A percentile compares a stretch with the other conserved stretches of the same genome.
phyloP scores from a whole-genome alignment of 2,888 invertebrate genomes.

The Gastrophysa polygoni region DNA sequence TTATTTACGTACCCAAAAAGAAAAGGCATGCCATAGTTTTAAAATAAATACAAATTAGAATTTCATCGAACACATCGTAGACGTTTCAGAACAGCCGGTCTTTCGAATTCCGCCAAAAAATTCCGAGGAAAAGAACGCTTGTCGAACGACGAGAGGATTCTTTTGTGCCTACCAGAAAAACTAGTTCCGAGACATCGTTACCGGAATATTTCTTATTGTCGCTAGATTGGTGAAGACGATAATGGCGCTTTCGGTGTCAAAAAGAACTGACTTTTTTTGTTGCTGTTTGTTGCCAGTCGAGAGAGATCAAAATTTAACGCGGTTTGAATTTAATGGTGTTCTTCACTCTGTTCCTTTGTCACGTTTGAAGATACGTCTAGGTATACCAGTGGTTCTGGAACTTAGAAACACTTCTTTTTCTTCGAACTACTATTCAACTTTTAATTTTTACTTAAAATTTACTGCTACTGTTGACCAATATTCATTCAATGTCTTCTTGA shows the following conservation, averaged over 20 bases:
- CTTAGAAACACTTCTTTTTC: too few species aligned
- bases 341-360: too few species aligned
- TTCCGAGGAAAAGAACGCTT: neutral
- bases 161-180: conserved; percentile 22
- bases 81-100: neutral
- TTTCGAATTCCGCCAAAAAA: neutral
- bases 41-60: neutral
- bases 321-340: too few species aligned
- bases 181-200: conserved; percentile 28
- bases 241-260: conserved; percentile 39
- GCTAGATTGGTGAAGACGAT: conserved; percentile 36
- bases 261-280: conserved; percentile 32
- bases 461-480: too few species aligned
- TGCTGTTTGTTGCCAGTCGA: neutral
- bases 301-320: neutral
- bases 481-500: too few species aligned
- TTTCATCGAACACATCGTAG: neutral
- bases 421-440: too few species aligned
- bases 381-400: too few species aligned
- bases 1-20: too few species aligned
- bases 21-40: too few species aligned
- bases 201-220: conserved; percentile 31
- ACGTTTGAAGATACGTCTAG: too few species aligned
- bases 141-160: neutral
- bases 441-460: too few species aligned